phyloP scores from a whole-genome alignment of 2,113 vertebrate species.

The Tenrec ecaudatus region DNA sequence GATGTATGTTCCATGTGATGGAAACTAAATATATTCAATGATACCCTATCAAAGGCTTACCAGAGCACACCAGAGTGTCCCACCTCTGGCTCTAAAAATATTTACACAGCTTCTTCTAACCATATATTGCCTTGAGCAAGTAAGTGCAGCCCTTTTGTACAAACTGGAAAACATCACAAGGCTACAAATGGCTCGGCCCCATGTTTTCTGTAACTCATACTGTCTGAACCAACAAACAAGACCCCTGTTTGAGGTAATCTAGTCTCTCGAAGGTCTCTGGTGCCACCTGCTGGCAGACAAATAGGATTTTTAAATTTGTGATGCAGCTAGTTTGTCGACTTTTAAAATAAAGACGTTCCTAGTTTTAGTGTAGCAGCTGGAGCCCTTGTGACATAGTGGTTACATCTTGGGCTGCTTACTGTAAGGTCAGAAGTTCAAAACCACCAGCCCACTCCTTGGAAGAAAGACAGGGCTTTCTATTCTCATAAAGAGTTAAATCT shows the following conservation, averaged over 20 bases:
- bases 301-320: neutral
- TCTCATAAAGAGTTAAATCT: no score
- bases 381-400: no score
- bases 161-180: neutral
- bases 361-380: neutral
- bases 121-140: neutral
- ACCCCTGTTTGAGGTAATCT: no score
- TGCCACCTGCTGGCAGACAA: slow-evolving; percentile 41
- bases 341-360: neutral
- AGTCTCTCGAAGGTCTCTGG: slow-evolving; percentile 36
- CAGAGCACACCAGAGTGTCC: neutral
- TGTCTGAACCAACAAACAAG: neutral
- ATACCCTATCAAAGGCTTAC: slow-evolving; percentile 27
- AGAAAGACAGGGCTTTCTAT: no score
- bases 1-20: neutral
- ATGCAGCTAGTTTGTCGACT: neutral
- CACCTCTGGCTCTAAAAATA: neutral
- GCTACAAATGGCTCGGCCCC: neutral
- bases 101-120: neutral
- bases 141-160: neutral
- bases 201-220: neutral
- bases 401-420: no score
- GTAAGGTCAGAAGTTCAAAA: no score
- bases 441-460: no score
- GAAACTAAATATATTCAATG: slow-evolving; percentile 54